These are phyloP conservation scores for Drosophila neutralis DNA, from an alignment of 2,888 invertebrate genomes.

Conservation along the genomic window DNA sequence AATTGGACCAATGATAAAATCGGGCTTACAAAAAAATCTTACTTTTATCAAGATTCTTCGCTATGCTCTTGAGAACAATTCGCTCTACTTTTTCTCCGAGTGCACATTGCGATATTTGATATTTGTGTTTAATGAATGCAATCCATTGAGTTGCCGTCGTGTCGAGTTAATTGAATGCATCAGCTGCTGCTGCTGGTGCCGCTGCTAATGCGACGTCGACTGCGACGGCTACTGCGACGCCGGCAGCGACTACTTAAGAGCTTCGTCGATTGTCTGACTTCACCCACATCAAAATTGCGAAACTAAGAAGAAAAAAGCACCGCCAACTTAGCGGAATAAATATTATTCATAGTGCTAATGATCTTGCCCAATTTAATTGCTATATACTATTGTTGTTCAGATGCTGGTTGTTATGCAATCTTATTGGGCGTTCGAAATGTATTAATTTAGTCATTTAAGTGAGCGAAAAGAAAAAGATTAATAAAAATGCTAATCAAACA, in stretches of 20 bases:
- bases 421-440: conserved; percentile 48
- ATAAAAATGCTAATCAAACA: conserved; percentile 51
- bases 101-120: conserved; percentile 31
- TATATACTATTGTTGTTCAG: conserved; percentile 21
- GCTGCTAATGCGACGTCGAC: conserved; percentile 1
- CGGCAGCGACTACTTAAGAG: conserved; percentile 19
- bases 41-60: background rate
- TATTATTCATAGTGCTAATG: conserved; percentile 57
- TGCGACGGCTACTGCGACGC: conserved; percentile 15
- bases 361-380: conserved; percentile 68
- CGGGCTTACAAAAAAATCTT: background rate
- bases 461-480: conserved; percentile 38
- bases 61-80: background rate
- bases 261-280: conserved; percentile 20
- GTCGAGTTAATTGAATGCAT: conserved; percentile 46
- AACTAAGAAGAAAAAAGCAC: background rate
- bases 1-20: background rate
- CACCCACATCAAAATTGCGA: conserved; percentile 47
- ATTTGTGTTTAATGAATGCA: conserved; percentile 58
- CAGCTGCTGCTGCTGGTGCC: conserved; percentile 5
- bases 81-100: background rate
- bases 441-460: conserved; percentile 68
- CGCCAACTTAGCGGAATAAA: conserved; percentile 28
- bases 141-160: conserved; percentile 36
- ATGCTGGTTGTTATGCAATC: conserved; percentile 15